These are phyloP conservation scores for Acleris emargana DNA, from an alignment of 2,888 invertebrate genomes.

Conservation along the genomic window DNA sequence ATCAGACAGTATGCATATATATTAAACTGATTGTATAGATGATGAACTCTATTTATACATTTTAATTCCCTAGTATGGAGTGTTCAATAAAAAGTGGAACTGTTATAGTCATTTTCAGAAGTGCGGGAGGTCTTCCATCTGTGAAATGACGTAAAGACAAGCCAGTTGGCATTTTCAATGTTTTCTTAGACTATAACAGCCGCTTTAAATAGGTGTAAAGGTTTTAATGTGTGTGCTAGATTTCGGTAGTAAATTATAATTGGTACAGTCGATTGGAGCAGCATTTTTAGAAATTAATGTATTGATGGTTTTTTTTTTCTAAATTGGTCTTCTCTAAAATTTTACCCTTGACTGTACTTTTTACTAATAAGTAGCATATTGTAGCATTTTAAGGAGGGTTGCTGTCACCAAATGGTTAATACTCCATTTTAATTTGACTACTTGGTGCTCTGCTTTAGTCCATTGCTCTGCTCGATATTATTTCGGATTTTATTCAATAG, in stretches of 20 bases:
- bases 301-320: too few species aligned
- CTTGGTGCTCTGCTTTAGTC: constrained; percentile 38
- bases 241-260: constrained; percentile 2
- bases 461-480: too few species aligned
- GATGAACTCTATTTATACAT: too few species aligned
- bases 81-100: constrained; percentile 1
- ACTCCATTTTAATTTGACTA: constrained; percentile 10
- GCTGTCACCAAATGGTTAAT: background rate
- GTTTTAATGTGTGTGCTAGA: constrained; percentile 20
- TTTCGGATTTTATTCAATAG: background rate
- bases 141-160: background rate
- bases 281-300: too few species aligned
- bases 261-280: background rate
- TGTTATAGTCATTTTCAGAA: constrained; percentile 22
- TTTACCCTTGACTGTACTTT: too few species aligned
- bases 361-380: background rate
- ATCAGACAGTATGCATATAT: too few species aligned
- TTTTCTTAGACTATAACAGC: constrained; percentile 17
- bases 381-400: constrained; percentile 9
- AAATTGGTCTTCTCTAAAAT: too few species aligned
- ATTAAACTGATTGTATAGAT: too few species aligned
- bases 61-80: background rate
- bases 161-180: background rate
- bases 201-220: constrained; percentile 16
- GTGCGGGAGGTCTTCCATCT: constrained; percentile 3